Evolutionary conservation across 1,140 invertebrate species (phyloP).

Genomic region (Caenorhabditis briggsae): DNA sequence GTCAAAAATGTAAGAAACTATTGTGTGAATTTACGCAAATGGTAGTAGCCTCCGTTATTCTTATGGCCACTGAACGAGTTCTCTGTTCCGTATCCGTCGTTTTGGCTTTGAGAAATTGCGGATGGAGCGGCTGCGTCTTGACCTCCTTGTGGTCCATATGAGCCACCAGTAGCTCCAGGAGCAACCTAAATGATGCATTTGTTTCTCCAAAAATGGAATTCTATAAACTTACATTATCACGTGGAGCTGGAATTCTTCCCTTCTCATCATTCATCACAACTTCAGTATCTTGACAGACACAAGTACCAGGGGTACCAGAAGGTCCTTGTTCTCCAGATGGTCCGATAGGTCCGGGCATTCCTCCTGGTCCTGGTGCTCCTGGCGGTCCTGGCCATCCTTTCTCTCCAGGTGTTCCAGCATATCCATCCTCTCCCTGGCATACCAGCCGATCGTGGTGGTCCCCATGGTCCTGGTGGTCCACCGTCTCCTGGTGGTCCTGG

Average conservation of each 20-base stretch:
- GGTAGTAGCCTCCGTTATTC: conserved; percentile 45
- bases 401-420: conserved; percentile 70
- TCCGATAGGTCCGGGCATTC: conserved; percentile 69
- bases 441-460: conserved; percentile 75
- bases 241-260: conserved; percentile 69
- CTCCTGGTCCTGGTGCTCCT: conserved; percentile 72
- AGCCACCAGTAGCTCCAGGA: conserved; percentile 33
- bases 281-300: conserved; percentile 78
- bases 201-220: no score
- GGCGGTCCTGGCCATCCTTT: conserved; percentile 77
- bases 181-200: no score
- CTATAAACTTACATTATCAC: conserved; percentile 62
- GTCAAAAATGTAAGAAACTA: conserved; percentile 15
- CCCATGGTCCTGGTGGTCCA: conserved; percentile 76
- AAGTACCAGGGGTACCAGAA: conserved; percentile 76
- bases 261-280: conserved; percentile 74
- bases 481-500: conserved; percentile 77
- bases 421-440: conserved; percentile 71
- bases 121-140: conserved; percentile 26
- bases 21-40: conserved; percentile 46
- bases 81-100: conserved; percentile 26
- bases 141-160: conserved; percentile 47
- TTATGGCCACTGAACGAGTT: conserved; percentile 22
- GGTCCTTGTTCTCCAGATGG: conserved; percentile 74
- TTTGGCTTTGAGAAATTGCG: conserved; percentile 33